Base-by-base conservation (phyloP, 2,113 vertebrate species). In the Hepsetus odoe region DNA sequence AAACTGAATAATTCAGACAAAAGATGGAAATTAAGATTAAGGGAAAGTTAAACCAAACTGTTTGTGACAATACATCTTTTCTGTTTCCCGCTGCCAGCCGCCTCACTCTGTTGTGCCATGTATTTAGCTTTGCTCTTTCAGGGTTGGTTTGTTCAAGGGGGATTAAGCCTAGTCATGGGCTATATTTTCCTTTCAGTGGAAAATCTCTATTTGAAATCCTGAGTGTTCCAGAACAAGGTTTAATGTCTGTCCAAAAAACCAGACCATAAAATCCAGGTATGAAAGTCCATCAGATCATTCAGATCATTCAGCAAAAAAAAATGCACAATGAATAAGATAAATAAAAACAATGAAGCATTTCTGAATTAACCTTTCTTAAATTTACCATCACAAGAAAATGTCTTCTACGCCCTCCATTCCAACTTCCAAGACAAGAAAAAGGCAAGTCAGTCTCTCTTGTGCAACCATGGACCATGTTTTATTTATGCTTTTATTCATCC, bases 401-500 rank as follows among this genome's bases (percentile, higher is more conserved):
- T 7, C 8, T 44, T 40, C 38, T 16, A 72, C 56, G 8, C 3
- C 38, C 16, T 46, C 5, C 40, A n/a, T 44, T 73, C 22, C 12
- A n/a, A 11, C 33, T 65, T 65, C 33, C 22, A 20, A 61, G 11
- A 46, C 11, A 46, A 74, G 32, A 62, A 11, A 62, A 22, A 11
- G 40, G 40, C 9, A 74, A 24, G 72, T 3, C 26, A 4, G 22
- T 20, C 33, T 20, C 20, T 22, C 35, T 35, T n/a, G 49, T n/a
- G 13, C 6, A 33, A 33, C 30, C 30, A 32, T 59, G 38, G 72
- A 24, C 59, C n/a, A 64, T 51, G 44, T 33, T 51, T 74, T 35
- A 74, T 64, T 49, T 51, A 64, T 64, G 58, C 5, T 49, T 74
- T 62, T 46, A 32, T n/a, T 59, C 24, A 14, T 59, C 18, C 40